Evolutionary conservation across 64 coral and sea anemone genomes (phyloP).

Genomic region (Porites lutea): DNA sequence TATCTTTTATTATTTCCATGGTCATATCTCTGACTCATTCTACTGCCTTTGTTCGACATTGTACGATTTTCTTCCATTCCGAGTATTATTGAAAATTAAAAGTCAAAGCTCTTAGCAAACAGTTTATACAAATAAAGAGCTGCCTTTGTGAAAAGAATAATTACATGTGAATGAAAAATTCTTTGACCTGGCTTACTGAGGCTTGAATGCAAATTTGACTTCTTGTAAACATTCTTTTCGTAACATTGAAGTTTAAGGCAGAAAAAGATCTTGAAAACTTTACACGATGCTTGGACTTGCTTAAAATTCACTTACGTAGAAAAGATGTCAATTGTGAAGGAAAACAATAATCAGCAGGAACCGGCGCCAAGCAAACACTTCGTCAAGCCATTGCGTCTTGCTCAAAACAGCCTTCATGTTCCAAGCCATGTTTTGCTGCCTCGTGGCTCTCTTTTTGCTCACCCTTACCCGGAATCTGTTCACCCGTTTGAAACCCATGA

Average conservation of each 20-base stretch:
- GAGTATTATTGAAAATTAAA: constrained; percentile 29
- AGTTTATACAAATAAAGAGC: constrained; percentile 6
- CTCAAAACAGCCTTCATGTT: constrained; percentile 69
- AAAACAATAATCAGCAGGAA: background rate
- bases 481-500: constrained; percentile 59
- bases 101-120: constrained; percentile 19
- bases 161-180: constrained; percentile 32
- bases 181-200: background rate
- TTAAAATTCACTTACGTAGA: background rate
- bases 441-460: constrained; percentile 39
- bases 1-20: background rate
- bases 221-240: constrained; percentile 1
- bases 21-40: background rate
- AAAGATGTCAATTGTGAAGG: background rate
- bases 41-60: background rate
- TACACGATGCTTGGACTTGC: background rate
- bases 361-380: background rate
- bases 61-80: background rate
- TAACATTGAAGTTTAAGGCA: background rate
- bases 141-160: constrained; percentile 35
- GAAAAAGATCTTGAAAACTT: background rate
- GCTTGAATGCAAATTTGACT: constrained; percentile 16
- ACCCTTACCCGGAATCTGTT: constrained; percentile 42
- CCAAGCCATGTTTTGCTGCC: constrained; percentile 67
- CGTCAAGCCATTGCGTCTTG: constrained; percentile 54